Percentiles rank a stretch among this genome's conserved stretches.
Conservation (phyloP, 2,797 vertebrate genomes). For the Pterois miles region DNA sequence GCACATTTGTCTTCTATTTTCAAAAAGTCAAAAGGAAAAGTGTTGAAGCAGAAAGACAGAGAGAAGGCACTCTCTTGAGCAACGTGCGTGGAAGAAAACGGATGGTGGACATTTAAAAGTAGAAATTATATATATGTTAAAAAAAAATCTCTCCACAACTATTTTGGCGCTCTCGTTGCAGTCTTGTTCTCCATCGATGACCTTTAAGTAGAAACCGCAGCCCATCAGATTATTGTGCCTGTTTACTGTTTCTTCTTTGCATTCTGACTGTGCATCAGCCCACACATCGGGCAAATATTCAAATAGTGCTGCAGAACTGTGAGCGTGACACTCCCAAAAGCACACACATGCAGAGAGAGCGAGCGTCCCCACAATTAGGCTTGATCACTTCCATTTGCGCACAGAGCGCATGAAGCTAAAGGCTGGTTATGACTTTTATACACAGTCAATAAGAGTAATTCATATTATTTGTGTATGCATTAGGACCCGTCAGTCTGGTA, state of each 20-base stretch:
- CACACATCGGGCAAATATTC: conserved; percentile 76
- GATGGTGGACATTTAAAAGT: not conserved
- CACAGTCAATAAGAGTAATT: conserved; percentile 1
- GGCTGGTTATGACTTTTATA: not conserved
- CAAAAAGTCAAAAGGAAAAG: not conserved
- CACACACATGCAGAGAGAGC: not conserved
- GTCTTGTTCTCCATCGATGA: conserved; percentile 58
- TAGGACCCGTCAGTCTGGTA: not conserved
- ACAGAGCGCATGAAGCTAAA: not conserved
- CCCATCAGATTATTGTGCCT: conserved; percentile 69
- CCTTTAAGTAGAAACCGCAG: conserved; percentile 69
- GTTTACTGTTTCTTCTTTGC: conserved; percentile 74
- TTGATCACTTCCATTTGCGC: conserved; percentile 13
- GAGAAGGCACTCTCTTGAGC: not conserved
- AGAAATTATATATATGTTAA: not conserved
- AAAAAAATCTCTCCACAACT: conserved; percentile 15
- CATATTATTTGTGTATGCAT: not conserved
- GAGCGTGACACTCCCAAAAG: conserved; percentile 57
- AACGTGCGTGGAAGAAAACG: not conserved
- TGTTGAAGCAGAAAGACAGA: not conserved
- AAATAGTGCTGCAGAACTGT: conserved; percentile 68
- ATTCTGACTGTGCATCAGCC: conserved; percentile 78
- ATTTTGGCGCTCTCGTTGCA: conserved; percentile 30
- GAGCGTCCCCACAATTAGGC: not conserved
- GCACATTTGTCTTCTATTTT: conserved; percentile 17